Base-by-base conservation (phyloP, 1,140 invertebrate species). In the Drosophila pallidifrons region DNA sequence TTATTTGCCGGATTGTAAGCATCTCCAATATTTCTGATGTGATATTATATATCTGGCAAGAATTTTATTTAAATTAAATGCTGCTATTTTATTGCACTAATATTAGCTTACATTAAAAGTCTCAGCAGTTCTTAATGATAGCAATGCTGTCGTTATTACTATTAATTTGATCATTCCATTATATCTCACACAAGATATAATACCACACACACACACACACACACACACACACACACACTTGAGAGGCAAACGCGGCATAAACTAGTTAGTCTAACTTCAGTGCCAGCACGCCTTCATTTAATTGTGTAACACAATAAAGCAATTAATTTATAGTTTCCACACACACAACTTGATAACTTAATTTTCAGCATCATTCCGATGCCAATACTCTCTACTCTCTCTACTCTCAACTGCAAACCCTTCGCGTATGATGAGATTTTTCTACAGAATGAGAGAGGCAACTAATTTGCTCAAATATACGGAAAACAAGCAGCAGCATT, bases 221-320 rank as follows among this genome's bases (percentile, higher is more conserved):
- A n/a, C n/a, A n/a, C n/a, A n/a, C n/a, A n/a, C n/a, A n/a, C 28
- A 28, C 45, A n/a, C 51, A 32, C 25, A 30, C 11, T n/a, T n/a
- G 15, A 20, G 7, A 57, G 1, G 15, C 30, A 57, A 16, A 54
- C 16, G 49, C 11, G 49, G 41, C 41, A 38, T 35, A 41, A 61
- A 69, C 43, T 25, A 60, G 47, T 13, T 43, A 16, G 55, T 58
- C 11, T 28, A 60, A 58, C 55, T 71, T 71, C 15, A 28, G 11
- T 16, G 43, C 32, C 32, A 32, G 35, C 59, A 61, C 57, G 55
- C 47, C 45, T 35, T 20, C 49, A 55, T 52, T 46, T 78, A 85
- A 81, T 86, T 85, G 71, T 61, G 67, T 81, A 76, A 81, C 72
- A 86, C 68, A 86, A 82, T 86, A 70, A 72, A 64, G n/a, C 61